A percentile compares a stretch with the other conserved stretches of the same genome.
Evolutionary conservation across 2,797 vertebrate genomes (phyloP).

Genomic region (Cirrhinus mrigala): DNA sequence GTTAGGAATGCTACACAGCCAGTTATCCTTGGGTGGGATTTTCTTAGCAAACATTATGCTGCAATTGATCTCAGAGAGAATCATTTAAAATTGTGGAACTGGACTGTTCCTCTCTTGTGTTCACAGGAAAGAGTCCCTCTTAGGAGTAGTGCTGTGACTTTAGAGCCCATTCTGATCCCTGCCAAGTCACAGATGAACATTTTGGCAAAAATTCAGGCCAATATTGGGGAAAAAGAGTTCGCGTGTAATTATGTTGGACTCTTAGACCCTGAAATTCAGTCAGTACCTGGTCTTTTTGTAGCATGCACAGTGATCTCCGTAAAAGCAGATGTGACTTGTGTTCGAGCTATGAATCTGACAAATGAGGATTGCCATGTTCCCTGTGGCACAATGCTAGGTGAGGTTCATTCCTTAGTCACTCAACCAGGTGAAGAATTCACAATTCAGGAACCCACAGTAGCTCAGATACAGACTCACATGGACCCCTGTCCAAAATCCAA

Average conservation of each 20-base stretch:
- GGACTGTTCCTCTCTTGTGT: background rate
- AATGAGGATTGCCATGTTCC: slow-evolving; percentile 5
- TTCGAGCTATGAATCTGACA: background rate
- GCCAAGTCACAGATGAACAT: no score
- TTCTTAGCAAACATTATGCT: no score
- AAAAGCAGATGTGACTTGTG: slow-evolving; percentile 9
- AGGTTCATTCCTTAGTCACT: slow-evolving; percentile 32
- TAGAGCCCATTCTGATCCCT: no score
- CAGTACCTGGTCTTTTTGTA: slow-evolving; percentile 23
- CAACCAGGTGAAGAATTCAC: slow-evolving; percentile 25
- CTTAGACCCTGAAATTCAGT: slow-evolving; percentile 9
- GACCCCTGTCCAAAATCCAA: background rate
- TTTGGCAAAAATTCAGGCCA: no score
- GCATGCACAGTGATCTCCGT: slow-evolving; percentile 7
- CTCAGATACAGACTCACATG: slow-evolving; percentile 1
- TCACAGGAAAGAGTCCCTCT: slow-evolving; percentile 1
- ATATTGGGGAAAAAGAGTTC: no score
- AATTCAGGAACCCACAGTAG: background rate
- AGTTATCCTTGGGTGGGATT: no score
- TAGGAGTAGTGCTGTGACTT: no score
- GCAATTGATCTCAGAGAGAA: background rate
- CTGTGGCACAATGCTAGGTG: background rate
- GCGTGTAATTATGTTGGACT: no score
- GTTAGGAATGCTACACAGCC: no score
- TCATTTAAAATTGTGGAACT: background rate